Evolutionary conservation across 2,797 vertebrate genomes (phyloP).

Genomic region (Lindbergichthys nudifrons): DNA sequence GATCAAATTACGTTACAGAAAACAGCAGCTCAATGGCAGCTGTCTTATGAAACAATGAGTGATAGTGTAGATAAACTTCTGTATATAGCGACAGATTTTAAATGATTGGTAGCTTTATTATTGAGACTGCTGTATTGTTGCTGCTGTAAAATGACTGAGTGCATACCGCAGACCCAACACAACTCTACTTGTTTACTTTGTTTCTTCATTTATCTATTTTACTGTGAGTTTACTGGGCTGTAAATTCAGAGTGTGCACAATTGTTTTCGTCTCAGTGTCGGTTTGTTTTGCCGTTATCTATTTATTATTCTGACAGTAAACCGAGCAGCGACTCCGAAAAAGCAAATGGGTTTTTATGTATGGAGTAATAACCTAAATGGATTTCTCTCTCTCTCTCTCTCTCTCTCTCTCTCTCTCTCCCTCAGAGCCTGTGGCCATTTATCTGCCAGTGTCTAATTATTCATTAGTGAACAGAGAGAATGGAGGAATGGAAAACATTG

Average conservation of each 20-base stretch:
- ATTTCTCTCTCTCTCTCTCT: slow-evolving; percentile 68
- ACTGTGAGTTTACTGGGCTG: slow-evolving; percentile 44
- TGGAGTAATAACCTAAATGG: slow-evolving; percentile 86
- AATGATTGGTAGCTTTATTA: slow-evolving; percentile 1
- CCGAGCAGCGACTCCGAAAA: slow-evolving; percentile 78
- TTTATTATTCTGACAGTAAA: slow-evolving; percentile 85
- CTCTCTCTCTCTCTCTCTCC: slow-evolving; percentile 12
- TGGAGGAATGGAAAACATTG: slow-evolving; percentile 65
- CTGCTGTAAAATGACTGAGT: slow-evolving; percentile 37
- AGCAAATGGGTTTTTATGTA: slow-evolving; percentile 86
- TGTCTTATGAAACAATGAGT: not conserved
- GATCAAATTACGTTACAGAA: too few relatives aligned
- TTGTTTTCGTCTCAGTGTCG: slow-evolving; percentile 73
- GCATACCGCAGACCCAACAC: slow-evolving; percentile 19
- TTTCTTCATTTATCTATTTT: slow-evolving; percentile 37
- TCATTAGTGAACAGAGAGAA: slow-evolving; percentile 82
- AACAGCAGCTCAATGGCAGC: not conserved
- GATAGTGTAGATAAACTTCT: not conserved
- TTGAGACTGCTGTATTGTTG: slow-evolving; percentile 15
- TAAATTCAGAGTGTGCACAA: slow-evolving; percentile 57
- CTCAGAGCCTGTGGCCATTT: slow-evolving; percentile 82
- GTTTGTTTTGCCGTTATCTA: slow-evolving; percentile 81
- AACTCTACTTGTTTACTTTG: slow-evolving; percentile 43
- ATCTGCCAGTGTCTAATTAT: slow-evolving; percentile 86
- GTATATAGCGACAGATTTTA: slow-evolving; percentile 1